Evolutionary conservation across 2,888 invertebrate species (phyloP), one percentile per base, ranked within the genome.

Genomic region (Rhyacophila evoluta): DNA sequence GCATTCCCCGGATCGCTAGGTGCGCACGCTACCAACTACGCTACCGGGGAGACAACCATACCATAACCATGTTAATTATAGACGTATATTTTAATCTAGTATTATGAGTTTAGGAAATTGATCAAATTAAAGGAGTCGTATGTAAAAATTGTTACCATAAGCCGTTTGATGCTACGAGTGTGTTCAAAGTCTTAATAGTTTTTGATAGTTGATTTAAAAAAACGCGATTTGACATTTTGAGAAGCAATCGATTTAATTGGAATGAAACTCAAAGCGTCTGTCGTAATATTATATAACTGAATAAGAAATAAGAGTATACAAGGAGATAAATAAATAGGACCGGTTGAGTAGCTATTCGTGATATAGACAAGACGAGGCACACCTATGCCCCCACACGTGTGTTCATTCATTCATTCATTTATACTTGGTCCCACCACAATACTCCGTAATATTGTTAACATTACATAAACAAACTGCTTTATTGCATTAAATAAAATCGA

Each of bases 331-430:
- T 55, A 25, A 25, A 55, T 55, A 55, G 1, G 55, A 55, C 55
- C 25, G 55, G 55, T 55, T 1, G 25, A 55, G 55, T 55, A 19
- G 55, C 25, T 1, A 55, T 12, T 25, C 55, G 55, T 55, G 25
- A 6, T 55, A 55, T 25, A 55, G 55, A 55, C 25, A 55, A 55
- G 55, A 55, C 55, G 55, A 19, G 55, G 55, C 55, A 55, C 55
- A 55, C 55, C 55, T 55, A 55, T 55, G 55, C 55, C 55, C 55
- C 15, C 55, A 55, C 55, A 55, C 55, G 55, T 55, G 55, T 55
- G 55, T 55, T 25, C 55, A 55, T 55, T 55, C 55, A 55, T 55
- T 55, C 25, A 55, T 55, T 19, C 55, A 55, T 33, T 33, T 33
- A 39, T 6, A 25, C 8, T 19, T 6, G 15, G 4, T 19, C 55